phyloP scores from a whole-genome alignment of 1,140 invertebrate species.

The Cyclina sinensis region DNA sequence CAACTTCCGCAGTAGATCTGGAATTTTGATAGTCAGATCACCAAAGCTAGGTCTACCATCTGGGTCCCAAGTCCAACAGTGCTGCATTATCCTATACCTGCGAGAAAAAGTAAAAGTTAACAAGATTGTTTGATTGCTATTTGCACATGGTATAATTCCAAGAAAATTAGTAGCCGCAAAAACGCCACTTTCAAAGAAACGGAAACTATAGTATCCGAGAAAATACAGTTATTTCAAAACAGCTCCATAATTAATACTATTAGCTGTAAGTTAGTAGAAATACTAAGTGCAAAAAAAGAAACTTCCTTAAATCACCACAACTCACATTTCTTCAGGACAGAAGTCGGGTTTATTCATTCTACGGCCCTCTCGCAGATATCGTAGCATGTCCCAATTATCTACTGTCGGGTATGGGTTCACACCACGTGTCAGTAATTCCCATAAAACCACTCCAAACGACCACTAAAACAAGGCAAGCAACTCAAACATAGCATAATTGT shows the following conservation, averaged over 20 bases:
- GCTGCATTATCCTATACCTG: constrained; percentile 93
- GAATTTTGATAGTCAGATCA: constrained; percentile 91
- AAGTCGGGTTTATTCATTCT: constrained; percentile 95
- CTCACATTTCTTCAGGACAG: constrained; percentile 91
- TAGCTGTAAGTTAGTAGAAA: too few relatives aligned
- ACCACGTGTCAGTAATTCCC: constrained; percentile 97
- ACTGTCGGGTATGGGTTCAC: constrained; percentile 95
- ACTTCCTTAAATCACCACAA: not conserved
- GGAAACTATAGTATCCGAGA: too few relatives aligned
- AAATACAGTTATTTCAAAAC: too few relatives aligned
- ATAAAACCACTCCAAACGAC: constrained; percentile 96
- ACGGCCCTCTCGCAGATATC: constrained; percentile 94
- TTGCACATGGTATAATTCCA: too few relatives aligned
- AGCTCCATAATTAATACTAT: too few relatives aligned
- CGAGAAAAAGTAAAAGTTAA: too few relatives aligned
- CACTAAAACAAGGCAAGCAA: constrained; percentile 90
- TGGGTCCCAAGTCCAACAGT: constrained; percentile 94
- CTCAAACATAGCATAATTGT: too few relatives aligned
- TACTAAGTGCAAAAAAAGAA: too few relatives aligned
- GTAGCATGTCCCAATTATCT: constrained; percentile 95
- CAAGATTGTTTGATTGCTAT: too few relatives aligned
- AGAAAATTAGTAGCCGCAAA: too few relatives aligned
- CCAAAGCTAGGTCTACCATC: constrained; percentile 92
- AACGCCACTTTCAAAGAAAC: too few relatives aligned
- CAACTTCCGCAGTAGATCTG: constrained; percentile 82